Conservation (phyloP, 2,113 vertebrate genomes). For the Ibidorhyncha struthersii region DNA sequence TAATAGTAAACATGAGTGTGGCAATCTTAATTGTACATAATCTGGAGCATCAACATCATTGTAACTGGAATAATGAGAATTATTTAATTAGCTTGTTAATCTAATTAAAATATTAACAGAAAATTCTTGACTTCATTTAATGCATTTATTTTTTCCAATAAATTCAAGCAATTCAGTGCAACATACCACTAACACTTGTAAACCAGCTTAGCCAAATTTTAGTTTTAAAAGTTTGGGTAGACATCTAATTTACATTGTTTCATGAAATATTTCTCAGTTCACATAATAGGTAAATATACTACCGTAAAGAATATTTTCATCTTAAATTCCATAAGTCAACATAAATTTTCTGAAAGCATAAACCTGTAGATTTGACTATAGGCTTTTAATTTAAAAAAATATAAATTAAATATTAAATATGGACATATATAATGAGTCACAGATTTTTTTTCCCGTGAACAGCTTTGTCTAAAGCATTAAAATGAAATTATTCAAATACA, state of each 20-base stretch:
- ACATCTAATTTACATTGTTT: not conserved
- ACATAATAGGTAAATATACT: not conserved
- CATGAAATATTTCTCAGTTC: not conserved
- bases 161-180: not conserved
- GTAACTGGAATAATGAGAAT: not conserved
- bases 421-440: not conserved
- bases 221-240: not conserved
- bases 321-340: not conserved
- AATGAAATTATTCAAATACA: not conserved
- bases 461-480: not conserved
- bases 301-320: not conserved
- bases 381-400: rapidly evolving
- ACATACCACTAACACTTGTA: rapidly evolving
- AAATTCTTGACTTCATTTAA: not conserved
- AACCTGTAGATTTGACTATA: not conserved
- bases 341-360: not conserved
- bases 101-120: not conserved
- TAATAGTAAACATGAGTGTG: rapidly evolving
- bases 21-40: not conserved
- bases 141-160: rapidly evolving
- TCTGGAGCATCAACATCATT: not conserved
- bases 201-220: not conserved
- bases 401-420: not conserved
- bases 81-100: not conserved
- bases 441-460: not conserved